A percentile compares a stretch with the other conserved stretches of the same genome.
These are phyloP conservation scores for Centroberyx gerrardi DNA, from an alignment of 2,797 vertebrate species.

Conservation along the genomic window DNA sequence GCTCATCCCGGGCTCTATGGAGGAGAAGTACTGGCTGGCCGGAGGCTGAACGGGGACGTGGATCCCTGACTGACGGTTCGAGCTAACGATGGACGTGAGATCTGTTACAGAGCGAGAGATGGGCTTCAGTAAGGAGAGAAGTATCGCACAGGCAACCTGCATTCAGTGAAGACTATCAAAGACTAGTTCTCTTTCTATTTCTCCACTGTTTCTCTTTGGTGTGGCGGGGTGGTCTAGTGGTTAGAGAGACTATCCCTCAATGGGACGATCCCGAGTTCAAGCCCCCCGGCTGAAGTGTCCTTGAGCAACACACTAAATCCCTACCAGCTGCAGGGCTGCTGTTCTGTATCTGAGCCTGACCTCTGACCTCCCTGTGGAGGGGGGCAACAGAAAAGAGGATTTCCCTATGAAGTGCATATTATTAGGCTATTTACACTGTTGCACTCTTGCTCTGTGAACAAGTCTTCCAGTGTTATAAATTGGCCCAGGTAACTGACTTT, in stretches of 20 bases:
- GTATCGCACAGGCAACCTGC: slow-evolving; percentile 49
- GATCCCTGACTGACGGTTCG: slow-evolving; percentile 92
- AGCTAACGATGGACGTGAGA: slow-evolving; percentile 96
- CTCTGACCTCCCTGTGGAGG: slow-evolving; percentile 67
- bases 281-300: slow-evolving; percentile 13
- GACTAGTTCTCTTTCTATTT: neutral
- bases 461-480: slow-evolving; percentile 13
- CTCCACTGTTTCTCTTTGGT: neutral
- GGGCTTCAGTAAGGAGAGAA: slow-evolving; percentile 67
- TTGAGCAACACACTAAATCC: slow-evolving; percentile 1
- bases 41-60: slow-evolving; percentile 92
- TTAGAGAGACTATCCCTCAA: too few relatives aligned
- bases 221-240: too few relatives aligned
- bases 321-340: slow-evolving; percentile 25
- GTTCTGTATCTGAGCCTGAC: slow-evolving; percentile 57
- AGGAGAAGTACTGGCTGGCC: slow-evolving; percentile 95
- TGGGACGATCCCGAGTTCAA: slow-evolving; percentile 3
- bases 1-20: slow-evolving; percentile 94
- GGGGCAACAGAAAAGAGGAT: slow-evolving; percentile 34
- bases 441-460: slow-evolving; percentile 41
- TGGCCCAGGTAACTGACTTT: slow-evolving; percentile 6
- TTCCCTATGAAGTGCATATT: slow-evolving; percentile 35
- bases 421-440: slow-evolving; percentile 12
- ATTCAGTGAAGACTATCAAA: slow-evolving; percentile 7
- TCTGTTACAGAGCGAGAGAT: slow-evolving; percentile 89